Evolutionary conservation across 2,113 vertebrate species (phyloP).

Genomic region (Origma solitaria): DNA sequence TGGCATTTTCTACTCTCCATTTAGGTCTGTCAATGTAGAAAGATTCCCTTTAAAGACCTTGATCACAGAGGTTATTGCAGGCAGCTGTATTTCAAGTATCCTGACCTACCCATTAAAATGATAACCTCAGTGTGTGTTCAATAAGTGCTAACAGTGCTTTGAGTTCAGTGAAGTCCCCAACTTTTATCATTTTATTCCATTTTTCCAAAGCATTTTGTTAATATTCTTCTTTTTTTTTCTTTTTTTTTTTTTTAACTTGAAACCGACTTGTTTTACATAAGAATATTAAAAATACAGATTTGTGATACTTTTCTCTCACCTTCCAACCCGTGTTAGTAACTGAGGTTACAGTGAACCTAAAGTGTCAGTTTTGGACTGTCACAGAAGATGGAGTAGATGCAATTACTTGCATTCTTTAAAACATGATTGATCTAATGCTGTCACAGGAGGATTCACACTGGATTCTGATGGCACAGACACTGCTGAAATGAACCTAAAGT

Average conservation of each 20-base stretch:
- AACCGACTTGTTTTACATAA: not conserved
- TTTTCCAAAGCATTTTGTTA: not conserved
- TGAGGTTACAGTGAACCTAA: not conserved
- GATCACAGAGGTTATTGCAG: not conserved
- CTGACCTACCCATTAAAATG: not conserved
- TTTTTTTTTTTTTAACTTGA: not conserved
- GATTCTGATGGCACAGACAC: slow-evolving; percentile 3
- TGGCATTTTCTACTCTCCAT: not conserved
- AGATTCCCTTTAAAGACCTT: not conserved
- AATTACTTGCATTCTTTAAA: slow-evolving; percentile 35
- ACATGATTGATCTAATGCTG: slow-evolving; percentile 41
- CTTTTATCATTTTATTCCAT: not conserved
- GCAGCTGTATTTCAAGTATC: not conserved
- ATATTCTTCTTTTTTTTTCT: too few relatives aligned
- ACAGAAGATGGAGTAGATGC: not conserved
- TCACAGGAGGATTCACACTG: not conserved
- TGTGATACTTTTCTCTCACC: not conserved
- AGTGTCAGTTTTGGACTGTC: not conserved
- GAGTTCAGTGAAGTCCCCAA: not conserved
- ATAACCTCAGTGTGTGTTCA: not conserved
- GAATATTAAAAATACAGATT: slow-evolving; percentile 3
- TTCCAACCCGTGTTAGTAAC: not conserved
- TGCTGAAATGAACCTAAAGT: slow-evolving; percentile 20
- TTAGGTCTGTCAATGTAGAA: not conserved
- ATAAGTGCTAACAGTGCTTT: not conserved